Percentiles rank a stretch among this genome's conserved stretches.
Evolutionary conservation across 2,797 vertebrate species (phyloP).

Genomic region (Gobio occitaniae): DNA sequence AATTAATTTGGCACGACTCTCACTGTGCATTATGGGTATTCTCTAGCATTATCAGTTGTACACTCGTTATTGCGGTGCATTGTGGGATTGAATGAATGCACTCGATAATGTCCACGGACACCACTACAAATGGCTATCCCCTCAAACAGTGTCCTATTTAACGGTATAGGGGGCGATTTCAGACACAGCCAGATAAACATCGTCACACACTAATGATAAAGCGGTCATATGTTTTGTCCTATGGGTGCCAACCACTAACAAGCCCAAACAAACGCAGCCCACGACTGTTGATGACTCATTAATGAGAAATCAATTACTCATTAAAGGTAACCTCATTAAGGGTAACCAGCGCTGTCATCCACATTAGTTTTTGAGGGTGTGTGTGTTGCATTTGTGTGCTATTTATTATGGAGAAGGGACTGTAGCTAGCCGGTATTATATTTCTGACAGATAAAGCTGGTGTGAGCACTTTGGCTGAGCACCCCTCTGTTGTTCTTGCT

Average conservation of each 20-base stretch:
- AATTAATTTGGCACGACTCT: neutral
- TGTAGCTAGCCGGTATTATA: neutral
- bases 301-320: slow-evolving; percentile 42
- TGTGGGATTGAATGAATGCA: neutral
- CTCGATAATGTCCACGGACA: neutral
- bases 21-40: neutral
- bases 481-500: slow-evolving; percentile 48
- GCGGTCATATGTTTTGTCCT: neutral
- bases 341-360: slow-evolving; percentile 20
- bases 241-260: neutral
- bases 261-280: neutral
- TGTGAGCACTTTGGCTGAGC: slow-evolving; percentile 56
- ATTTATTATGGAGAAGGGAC: slow-evolving; percentile 15
- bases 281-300: slow-evolving; percentile 25
- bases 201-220: neutral
- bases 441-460: slow-evolving; percentile 20
- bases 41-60: neutral
- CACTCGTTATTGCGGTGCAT: neutral
- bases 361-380: slow-evolving; percentile 29
- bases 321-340: slow-evolving; percentile 43
- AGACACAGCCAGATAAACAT: neutral
- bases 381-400: slow-evolving; percentile 36
- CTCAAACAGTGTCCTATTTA: neutral
- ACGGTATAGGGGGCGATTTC: neutral
- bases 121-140: neutral